Conservation (phyloP, 2,113 vertebrate genomes). For the Potamarius usumacintae region DNA sequence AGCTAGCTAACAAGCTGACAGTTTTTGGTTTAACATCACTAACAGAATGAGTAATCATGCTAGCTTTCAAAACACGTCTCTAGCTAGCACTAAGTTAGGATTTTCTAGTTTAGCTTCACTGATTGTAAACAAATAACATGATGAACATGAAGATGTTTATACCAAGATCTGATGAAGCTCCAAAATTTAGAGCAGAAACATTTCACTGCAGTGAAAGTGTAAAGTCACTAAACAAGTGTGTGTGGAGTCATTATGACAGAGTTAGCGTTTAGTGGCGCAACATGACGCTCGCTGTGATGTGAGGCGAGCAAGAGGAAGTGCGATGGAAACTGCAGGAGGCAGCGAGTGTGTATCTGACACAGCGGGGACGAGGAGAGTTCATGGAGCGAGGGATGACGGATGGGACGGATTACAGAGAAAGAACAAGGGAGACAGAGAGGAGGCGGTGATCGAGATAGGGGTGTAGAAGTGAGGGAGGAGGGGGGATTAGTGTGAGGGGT, state of each 20-base stretch:
- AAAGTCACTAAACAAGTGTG: background rate
- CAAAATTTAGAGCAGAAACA: background rate
- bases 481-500: background rate
- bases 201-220: constrained; percentile 2
- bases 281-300: constrained; percentile 31
- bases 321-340: constrained; percentile 29
- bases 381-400: constrained; percentile 34
- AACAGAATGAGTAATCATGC: background rate
- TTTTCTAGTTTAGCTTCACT: background rate
- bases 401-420: constrained; percentile 17
- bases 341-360: background rate
- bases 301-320: background rate
- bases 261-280: background rate
- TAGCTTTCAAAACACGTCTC: background rate
- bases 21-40: background rate
- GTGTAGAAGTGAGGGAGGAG: background rate
- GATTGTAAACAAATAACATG: background rate
- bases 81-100: background rate
- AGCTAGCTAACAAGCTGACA: background rate
- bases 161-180: background rate
- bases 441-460: constrained; percentile 34
- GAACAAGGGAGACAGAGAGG: constrained; percentile 24
- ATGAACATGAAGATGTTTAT: background rate
- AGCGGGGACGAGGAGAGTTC: constrained; percentile 11
- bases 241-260: background rate